phyloP scores from a whole-genome alignment of 2,113 vertebrate species.

The Tyrannus savana region DNA sequence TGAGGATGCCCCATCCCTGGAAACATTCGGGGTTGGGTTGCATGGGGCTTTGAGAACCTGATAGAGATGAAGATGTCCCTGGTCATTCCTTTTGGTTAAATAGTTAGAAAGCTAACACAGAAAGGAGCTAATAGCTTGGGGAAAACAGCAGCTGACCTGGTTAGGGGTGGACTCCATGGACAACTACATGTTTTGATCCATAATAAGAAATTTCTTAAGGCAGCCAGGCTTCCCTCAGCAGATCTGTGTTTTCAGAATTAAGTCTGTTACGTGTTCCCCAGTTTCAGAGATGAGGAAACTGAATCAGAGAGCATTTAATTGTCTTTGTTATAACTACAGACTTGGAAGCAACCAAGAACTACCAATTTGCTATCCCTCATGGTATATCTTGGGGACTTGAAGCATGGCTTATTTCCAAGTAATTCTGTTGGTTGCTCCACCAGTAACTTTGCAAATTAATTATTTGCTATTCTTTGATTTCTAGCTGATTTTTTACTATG shows the following conservation, averaged over 20 bases:
- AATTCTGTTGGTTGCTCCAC: neutral
- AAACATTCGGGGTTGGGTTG: neutral
- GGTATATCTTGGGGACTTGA: neutral
- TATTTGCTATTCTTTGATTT: constrained; percentile 46
- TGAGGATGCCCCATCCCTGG: neutral
- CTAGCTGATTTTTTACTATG: constrained; percentile 95
- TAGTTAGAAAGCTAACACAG: neutral
- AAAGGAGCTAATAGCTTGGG: neutral
- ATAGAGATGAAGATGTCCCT: neutral
- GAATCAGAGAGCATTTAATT: neutral
- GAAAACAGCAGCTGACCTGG: neutral
- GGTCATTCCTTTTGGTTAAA: neutral
- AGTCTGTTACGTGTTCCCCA: neutral
- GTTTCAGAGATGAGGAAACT: neutral
- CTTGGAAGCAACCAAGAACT: neutral
- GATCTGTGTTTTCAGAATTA: neutral
- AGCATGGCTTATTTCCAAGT: neutral
- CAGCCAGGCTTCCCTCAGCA: neutral
- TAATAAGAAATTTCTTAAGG: neutral
- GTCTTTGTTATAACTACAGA: neutral
- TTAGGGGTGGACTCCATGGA: neutral
- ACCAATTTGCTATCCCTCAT: neutral
- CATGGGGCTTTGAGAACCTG: neutral
- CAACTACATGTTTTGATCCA: neutral
- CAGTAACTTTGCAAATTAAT: neutral